Conservation (phyloP, 2,888 invertebrate genomes). For the Eumacrocentrus americanus region DNA sequence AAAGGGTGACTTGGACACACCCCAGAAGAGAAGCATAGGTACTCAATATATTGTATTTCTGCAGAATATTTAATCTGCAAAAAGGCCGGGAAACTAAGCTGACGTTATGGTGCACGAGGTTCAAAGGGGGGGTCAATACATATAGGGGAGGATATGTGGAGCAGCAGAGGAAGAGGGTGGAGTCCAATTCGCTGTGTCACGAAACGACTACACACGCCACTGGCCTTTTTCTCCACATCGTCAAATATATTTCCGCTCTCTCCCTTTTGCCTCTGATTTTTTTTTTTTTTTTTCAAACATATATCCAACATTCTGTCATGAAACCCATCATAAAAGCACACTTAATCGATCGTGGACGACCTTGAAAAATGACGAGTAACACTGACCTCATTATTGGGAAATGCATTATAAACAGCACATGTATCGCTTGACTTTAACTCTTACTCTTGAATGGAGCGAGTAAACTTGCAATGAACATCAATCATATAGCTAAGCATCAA, state of each 20-base stretch:
- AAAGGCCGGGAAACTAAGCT: constrained; percentile 38
- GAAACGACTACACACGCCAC: constrained; percentile 9
- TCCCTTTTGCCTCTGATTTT: neutral
- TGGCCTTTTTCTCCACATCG: constrained; percentile 12
- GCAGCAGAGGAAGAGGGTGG: constrained; percentile 18
- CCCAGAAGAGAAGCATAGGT: neutral
- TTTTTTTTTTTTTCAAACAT: neutral
- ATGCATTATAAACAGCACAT: no score
- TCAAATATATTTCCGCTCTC: constrained; percentile 8
- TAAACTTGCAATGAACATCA: no score
- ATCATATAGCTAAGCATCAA: no score
- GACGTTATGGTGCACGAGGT: constrained; percentile 36
- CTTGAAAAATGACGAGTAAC: constrained; percentile 1
- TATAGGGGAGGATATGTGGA: constrained; percentile 6
- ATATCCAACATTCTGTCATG: no score
- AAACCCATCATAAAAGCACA: neutral
- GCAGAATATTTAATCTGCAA: constrained; percentile 40
- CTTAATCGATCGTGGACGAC: constrained; percentile 4
- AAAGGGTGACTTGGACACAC: constrained; percentile 1
- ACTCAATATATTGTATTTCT: constrained; percentile 11
- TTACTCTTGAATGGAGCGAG: no score
- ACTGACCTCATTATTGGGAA: constrained; percentile 6
- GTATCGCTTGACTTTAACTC: no score
- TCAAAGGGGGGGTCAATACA: constrained; percentile 18
- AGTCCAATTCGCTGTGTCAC: constrained; percentile 19